Percentiles rank a stretch among this genome's conserved stretches.
Conservation (phyloP, 1,140 invertebrate species). For the Samia ricini region DNA sequence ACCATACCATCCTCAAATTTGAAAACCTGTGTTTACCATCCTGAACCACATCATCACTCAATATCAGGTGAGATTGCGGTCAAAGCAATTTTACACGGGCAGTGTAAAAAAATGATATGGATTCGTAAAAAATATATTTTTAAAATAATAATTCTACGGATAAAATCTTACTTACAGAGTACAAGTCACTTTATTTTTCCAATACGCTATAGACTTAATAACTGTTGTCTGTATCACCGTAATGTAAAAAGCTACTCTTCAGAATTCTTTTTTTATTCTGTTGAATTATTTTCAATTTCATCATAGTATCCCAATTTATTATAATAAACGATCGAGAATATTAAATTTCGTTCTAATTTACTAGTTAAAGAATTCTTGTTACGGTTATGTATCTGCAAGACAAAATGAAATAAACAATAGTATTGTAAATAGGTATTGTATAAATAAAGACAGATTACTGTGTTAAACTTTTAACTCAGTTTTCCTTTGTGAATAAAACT, state of each 20-base stretch:
- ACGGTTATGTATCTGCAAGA: not conserved
- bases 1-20: too few species aligned
- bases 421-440: not conserved
- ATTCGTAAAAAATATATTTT: too few species aligned
- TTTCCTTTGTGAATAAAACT: conserved; percentile 4
- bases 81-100: too few species aligned
- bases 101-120: too few species aligned
- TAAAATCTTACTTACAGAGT: too few species aligned
- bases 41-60: too few species aligned
- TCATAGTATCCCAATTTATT: not conserved
- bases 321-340: not conserved
- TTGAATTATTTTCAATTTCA: not conserved
- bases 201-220: not conserved
- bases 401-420: not conserved
- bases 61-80: too few species aligned
- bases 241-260: not conserved
- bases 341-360: conserved; percentile 7
- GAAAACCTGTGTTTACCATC: too few species aligned
- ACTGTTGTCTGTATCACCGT: not conserved
- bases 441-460: not conserved
- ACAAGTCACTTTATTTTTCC: too few species aligned
- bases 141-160: too few species aligned
- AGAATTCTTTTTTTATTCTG: not conserved
- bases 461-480: conserved; percentile 9
- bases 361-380: not conserved